phyloP scores from a whole-genome alignment of 2,113 vertebrate species.

The Pseudois nayaur region DNA sequence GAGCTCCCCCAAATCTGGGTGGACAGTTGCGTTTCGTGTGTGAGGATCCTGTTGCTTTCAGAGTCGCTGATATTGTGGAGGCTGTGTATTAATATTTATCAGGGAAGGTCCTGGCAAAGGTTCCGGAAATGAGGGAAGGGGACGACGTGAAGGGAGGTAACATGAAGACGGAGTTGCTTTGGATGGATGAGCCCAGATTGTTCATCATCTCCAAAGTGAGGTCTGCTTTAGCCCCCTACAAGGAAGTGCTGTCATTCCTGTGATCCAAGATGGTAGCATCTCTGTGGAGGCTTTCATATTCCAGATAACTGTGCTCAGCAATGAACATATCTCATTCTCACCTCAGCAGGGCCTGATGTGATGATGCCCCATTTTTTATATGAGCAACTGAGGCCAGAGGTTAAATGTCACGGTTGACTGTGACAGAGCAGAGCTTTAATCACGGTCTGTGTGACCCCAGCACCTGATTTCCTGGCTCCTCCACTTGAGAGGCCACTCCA shows the following conservation, averaged over 20 bases:
- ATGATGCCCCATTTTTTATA: not conserved
- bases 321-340: not conserved
- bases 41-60: not conserved
- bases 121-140: not conserved
- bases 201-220: not conserved
- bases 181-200: not conserved
- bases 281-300: not conserved
- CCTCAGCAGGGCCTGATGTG: not conserved
- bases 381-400: not conserved
- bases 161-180: not conserved
- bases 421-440: not conserved
- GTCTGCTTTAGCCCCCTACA: not conserved
- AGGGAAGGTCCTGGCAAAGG: not conserved
- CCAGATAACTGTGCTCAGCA: not conserved
- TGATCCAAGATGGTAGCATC: not conserved
- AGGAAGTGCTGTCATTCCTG: not conserved
- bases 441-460: not conserved
- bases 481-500: not conserved
- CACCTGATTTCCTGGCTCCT: not conserved
- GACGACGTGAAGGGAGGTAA: not conserved
- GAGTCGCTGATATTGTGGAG: not conserved
- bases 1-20: not conserved
- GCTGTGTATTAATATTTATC: not conserved
- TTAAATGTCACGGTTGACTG: not conserved
- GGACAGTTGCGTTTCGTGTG: not conserved